Conservation (phyloP, 1,140 invertebrate genomes). For the Heliconius hermathena region DNA sequence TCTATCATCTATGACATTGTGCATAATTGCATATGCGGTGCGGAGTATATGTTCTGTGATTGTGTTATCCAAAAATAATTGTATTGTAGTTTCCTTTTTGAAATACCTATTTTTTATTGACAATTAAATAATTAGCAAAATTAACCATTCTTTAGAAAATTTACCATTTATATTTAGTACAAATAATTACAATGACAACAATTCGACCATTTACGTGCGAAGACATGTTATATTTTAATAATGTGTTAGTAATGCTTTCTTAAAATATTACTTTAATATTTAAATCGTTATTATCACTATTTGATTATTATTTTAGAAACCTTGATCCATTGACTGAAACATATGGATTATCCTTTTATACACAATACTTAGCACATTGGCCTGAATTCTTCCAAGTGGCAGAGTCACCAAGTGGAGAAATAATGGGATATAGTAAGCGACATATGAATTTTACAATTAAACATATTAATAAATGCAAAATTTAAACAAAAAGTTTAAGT, state of each 20-base stretch:
- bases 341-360: slow-evolving; percentile 98
- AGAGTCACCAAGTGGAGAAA: slow-evolving; percentile 96
- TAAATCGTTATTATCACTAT: background rate
- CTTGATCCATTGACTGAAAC: slow-evolving; percentile 98
- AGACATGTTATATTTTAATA: slow-evolving; percentile 98
- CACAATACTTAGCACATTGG: slow-evolving; percentile 98
- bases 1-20: too few relatives aligned
- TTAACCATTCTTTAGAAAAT: too few relatives aligned
- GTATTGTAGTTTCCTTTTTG: too few relatives aligned
- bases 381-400: slow-evolving; percentile 99
- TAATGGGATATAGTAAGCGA: slow-evolving; percentile 98
- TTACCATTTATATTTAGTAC: background rate
- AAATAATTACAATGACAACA: slow-evolving; percentile 87
- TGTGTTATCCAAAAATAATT: too few relatives aligned
- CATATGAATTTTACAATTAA: background rate
- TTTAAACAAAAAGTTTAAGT: too few relatives aligned
- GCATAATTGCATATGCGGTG: too few relatives aligned
- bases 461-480: too few relatives aligned
- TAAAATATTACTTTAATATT: background rate
- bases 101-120: too few relatives aligned
- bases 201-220: slow-evolving; percentile 95
- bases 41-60: too few relatives aligned
- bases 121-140: too few relatives aligned
- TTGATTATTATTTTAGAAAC: slow-evolving; percentile 86
- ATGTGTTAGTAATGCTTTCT: slow-evolving; percentile 88